Evolutionary conservation across 2,888 invertebrate species (phyloP).

Genomic region (Eurois occulta): DNA sequence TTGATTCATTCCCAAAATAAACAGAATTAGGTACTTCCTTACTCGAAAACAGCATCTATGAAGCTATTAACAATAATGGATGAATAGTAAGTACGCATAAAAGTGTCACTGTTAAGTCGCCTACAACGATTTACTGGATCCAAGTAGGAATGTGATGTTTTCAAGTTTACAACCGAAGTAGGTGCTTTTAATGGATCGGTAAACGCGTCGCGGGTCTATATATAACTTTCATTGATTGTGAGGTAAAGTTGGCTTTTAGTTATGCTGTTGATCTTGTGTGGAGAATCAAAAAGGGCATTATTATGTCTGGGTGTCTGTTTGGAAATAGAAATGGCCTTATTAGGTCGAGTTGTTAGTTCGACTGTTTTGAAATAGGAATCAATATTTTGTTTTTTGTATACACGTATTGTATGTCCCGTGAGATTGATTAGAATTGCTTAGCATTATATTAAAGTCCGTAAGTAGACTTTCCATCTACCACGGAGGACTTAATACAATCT

Average conservation of each 20-base stretch:
- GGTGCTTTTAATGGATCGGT: constrained; percentile 72
- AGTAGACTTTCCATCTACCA: not conserved
- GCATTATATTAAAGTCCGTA: not conserved
- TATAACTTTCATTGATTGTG: constrained; percentile 70
- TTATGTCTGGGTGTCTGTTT: constrained; percentile 32
- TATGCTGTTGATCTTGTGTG: constrained; percentile 44
- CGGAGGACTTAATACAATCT: not conserved
- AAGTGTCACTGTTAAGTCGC: constrained; percentile 79
- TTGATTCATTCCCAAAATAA: constrained; percentile 65
- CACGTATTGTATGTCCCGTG: not conserved
- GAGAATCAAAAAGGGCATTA: constrained; percentile 40
- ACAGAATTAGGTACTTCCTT: constrained; percentile 70
- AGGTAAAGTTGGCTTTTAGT: constrained; percentile 54
- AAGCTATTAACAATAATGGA: constrained; percentile 83
- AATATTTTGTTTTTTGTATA: not conserved
- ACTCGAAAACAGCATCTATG: constrained; percentile 80
- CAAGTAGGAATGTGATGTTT: constrained; percentile 72
- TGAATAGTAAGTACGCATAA: constrained; percentile 77
- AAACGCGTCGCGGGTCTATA: constrained; percentile 67
- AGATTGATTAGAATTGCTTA: not conserved
- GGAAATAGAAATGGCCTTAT: constrained; percentile 36
- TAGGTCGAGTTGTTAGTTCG: constrained; percentile 1
- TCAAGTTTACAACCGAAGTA: constrained; percentile 70
- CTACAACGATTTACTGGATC: constrained; percentile 75
- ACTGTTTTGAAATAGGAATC: constrained; percentile 7